Conservation (phyloP, 2,113 vertebrate genomes). For the Opisthocomus hoazin region DNA sequence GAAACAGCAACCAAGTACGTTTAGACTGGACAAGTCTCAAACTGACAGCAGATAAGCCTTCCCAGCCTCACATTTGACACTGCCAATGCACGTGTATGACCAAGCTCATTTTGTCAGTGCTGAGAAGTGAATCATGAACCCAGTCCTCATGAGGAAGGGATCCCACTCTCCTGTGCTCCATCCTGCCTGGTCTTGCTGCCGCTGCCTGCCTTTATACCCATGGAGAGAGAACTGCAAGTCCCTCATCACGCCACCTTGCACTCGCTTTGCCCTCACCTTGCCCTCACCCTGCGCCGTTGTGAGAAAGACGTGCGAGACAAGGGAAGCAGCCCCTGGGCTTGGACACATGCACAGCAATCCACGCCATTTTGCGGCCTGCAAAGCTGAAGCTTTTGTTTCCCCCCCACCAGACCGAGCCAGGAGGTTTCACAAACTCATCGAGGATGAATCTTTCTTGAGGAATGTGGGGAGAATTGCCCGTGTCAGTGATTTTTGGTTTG, state of each 20-base stretch:
- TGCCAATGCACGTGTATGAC: not conserved
- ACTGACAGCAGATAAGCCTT: not conserved
- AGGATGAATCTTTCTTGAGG: constrained; percentile 31
- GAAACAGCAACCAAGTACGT: not conserved
- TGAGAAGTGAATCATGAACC: not conserved
- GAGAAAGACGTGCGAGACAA: not conserved
- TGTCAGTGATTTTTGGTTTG: not conserved
- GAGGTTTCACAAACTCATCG: not conserved
- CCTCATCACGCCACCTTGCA: rapidly evolving
- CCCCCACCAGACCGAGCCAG: not conserved
- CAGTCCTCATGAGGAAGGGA: not conserved
- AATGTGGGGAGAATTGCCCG: not conserved
- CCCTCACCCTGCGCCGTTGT: not conserved
- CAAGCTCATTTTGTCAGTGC: not conserved
- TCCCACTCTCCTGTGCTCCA: not conserved
- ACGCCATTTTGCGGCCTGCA: not conserved
- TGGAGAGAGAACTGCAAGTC: not conserved
- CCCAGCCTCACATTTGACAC: not conserved
- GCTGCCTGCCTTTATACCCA: not conserved
- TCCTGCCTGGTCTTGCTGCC: not conserved
- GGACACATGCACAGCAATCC: rapidly evolving
- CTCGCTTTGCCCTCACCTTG: not conserved
- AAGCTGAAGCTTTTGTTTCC: not conserved
- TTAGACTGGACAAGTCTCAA: not conserved
- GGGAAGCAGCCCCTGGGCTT: not conserved